phyloP scores from a whole-genome alignment of 2,888 invertebrate species.

The Selenia dentaria region DNA sequence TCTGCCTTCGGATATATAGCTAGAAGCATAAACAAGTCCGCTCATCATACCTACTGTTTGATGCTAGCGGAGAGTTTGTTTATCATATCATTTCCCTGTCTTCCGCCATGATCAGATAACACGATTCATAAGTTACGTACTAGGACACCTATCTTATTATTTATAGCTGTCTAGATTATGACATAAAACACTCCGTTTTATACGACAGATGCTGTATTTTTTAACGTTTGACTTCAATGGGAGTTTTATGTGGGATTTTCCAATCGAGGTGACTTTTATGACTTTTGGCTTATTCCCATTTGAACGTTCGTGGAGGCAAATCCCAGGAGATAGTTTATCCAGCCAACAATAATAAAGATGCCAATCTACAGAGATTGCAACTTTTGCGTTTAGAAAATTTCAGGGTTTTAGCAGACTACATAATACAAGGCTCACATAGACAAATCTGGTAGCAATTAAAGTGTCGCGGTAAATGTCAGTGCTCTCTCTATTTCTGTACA shows the following conservation, averaged over 20 bases:
- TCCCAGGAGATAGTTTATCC: too few relatives aligned
- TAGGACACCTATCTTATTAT: conserved; percentile 20
- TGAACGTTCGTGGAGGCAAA: too few relatives aligned
- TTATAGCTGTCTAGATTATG: conserved; percentile 17
- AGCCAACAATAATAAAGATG: too few relatives aligned
- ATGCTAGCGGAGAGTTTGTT: conserved; percentile 45
- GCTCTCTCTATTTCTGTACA: conserved; percentile 77
- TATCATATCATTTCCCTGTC: conserved; percentile 51
- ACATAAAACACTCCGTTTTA: conserved; percentile 9
- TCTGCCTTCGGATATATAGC: conserved; percentile 61
- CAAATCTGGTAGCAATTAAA: conserved; percentile 68
- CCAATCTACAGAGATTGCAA: too few relatives aligned
- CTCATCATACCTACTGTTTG: conserved; percentile 59
- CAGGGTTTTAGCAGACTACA: too few relatives aligned
- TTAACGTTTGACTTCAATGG: conserved; percentile 6
- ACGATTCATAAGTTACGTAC: conserved; percentile 44
- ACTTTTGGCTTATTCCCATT: too few relatives aligned
- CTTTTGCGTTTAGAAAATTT: too few relatives aligned
- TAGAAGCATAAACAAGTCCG: conserved; percentile 62
- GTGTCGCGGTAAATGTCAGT: conserved; percentile 73
- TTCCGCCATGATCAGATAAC: conserved; percentile 47
- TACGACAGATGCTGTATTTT: conserved; percentile 4
- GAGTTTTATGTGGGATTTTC: conserved; percentile 2
- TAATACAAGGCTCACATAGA: conserved; percentile 44
- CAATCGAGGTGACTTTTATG: not conserved